These are phyloP conservation scores for Fragariocoptes setiger DNA, from an alignment of 1,140 invertebrate species.

Conservation along the genomic window DNA sequence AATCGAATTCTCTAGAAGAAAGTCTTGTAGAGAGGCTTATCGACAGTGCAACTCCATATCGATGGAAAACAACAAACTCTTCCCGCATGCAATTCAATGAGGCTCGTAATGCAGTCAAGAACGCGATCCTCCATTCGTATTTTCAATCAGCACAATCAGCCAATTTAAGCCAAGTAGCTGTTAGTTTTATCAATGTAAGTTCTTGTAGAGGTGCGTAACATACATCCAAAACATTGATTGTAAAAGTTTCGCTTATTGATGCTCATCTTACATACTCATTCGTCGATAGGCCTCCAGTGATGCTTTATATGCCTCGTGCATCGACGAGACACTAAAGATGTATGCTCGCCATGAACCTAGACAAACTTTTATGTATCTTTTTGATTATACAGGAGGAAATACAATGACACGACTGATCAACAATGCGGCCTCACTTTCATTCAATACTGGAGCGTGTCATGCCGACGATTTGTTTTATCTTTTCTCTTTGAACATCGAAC, in stretches of 20 bases:
- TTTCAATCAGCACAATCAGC: conserved; percentile 9
- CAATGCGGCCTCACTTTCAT: conserved; percentile 8
- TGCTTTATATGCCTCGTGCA: conserved; percentile 10
- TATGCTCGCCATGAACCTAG: conserved; percentile 7
- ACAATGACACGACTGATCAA: conserved; percentile 15
- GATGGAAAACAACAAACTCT: conserved; percentile 1
- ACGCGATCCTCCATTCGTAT: conserved; percentile 9
- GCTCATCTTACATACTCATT: not conserved
- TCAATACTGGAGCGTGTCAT: conserved; percentile 15
- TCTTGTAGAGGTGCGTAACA: not conserved
- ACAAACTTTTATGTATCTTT: conserved; percentile 15
- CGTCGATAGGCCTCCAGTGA: conserved; percentile 11
- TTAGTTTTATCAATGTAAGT: conserved; percentile 12
- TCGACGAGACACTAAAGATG: conserved; percentile 9
- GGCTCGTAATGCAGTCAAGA: conserved; percentile 3
- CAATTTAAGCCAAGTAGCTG: conserved; percentile 9
- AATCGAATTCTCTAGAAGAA: not conserved
- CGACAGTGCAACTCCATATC: not conserved
- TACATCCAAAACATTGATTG: not conserved
- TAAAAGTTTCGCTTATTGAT: not conserved
- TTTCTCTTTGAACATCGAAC: conserved; percentile 13
- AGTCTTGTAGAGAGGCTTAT: not conserved
- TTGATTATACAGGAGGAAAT: conserved; percentile 16
- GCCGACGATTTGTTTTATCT: conserved; percentile 17
- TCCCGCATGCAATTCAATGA: not conserved